Conservation (phyloP, 2,797 vertebrate genomes). For the Odontamblyopus rebecca region DNA sequence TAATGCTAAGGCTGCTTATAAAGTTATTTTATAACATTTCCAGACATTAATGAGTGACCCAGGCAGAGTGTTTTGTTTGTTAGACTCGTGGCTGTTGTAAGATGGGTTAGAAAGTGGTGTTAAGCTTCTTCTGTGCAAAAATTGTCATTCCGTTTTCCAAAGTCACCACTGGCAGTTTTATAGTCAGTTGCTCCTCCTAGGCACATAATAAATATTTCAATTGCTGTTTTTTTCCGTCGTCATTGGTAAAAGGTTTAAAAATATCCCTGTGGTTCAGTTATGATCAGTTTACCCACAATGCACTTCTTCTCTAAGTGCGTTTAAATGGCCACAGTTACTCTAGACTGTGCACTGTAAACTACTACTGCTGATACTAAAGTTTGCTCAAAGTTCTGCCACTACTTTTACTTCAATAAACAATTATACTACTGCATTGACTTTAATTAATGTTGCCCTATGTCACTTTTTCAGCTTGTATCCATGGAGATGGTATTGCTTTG, state of each 20-base stretch:
- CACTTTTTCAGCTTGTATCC: neutral
- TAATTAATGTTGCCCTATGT: neutral
- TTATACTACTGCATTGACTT: neutral
- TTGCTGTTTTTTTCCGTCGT: neutral
- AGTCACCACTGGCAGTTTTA: neutral
- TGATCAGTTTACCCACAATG: conserved; percentile 18
- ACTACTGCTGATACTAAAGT: neutral
- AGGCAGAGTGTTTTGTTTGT: too few relatives aligned
- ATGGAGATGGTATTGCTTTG: neutral
- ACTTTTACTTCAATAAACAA: neutral
- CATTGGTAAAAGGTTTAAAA: conserved; percentile 16
- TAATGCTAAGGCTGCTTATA: too few relatives aligned
- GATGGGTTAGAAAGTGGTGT: too few relatives aligned
- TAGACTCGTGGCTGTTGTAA: too few relatives aligned
- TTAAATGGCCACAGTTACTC: conserved; percentile 12
- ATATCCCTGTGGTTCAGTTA: conserved; percentile 22
- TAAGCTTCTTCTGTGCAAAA: too few relatives aligned
- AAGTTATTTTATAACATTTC: too few relatives aligned
- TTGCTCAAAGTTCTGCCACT: neutral
- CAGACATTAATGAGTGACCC: too few relatives aligned
- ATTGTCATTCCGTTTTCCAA: neutral
- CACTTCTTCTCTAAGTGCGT: conserved; percentile 49
- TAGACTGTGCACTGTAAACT: neutral
- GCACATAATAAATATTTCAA: conserved; percentile 6
- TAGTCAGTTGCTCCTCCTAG: neutral